Evolutionary conservation across 2,113 vertebrate species (phyloP), one percentile per base, ranked within the genome.

Genomic region (Turdus rufiventris): DNA sequence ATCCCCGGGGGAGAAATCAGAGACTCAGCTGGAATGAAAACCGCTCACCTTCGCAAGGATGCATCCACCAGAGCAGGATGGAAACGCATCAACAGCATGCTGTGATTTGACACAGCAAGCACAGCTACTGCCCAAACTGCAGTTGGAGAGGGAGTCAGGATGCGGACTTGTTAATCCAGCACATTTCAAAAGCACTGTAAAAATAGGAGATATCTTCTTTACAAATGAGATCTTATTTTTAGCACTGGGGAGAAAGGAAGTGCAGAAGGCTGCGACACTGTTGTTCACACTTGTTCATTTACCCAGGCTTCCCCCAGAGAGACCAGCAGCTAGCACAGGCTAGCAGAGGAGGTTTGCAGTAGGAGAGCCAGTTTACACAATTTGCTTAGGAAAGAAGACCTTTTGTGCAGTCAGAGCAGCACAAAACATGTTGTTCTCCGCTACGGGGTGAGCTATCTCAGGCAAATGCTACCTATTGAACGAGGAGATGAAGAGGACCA

Each of bases 221-320:
- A 95, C 93, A 93, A 93, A 77, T 85, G 71, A 91, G 79, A 51
- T 58, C 34, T 62, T 94, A 91, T 95, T 93, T 93, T 95, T 80
- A 94, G 40, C 28, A 13, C 2, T 8, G 16, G 48, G 56, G 38
- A 81, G 72, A 90, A 79, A 93, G 71, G 90, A 94, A 90, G 75
- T 86, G 75, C 90, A 63, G 85, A 84, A 93, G 82, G 68, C 88
- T 95, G 48, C 8, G 33, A 88, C 88, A 88, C 68, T 80, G 58
- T 74, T 88, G 82, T 67, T 95, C 88, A 81, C 91, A 86, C 90
- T 95, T 93, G 93, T 77, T 93, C 95, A 94, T 95, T 96, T 96
- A 80, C 60, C 48, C 72, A 91, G 66, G 50, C 82, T 80, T 94
- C 82, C 93, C 63, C 36, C 45, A 3, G 83, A 94, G 85, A 84